Base-by-base conservation (phyloP, 1,140 invertebrate genomes). In the Microplitis mediator region DNA sequence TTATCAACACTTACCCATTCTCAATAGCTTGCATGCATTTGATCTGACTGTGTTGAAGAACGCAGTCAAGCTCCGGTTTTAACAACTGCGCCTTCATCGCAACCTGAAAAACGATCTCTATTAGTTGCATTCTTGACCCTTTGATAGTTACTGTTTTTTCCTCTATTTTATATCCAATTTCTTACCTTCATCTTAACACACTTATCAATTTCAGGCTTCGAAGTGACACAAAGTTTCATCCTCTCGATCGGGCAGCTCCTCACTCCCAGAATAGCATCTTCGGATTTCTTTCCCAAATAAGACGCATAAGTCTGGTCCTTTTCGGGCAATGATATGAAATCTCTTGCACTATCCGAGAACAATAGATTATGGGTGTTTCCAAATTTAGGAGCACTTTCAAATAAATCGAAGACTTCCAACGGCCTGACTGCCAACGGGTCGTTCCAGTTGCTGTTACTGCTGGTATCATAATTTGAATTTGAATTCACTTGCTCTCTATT, bases 161-260 rank as follows among this genome's bases (percentile, higher is more conserved):
- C 35, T 8, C 14, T 6, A 16, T 39, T 58, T 58, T 58, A 51
- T 31, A 45, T 5, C 13, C 13, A 31, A 62, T 50, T 36, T 31
- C 34, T 69, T 14, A 97, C 95, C 89, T 91, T 95, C 97, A 99
- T 98, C 85, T 94, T 94, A 39, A 94, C 86, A 84, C 97, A 99
- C 88, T 99, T 99, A 34, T 93, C 91, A 85, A 95, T 90, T 87
- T 99, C 97, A 0, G 91, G 89, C 61, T 95, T 91, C 0, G 97
- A 98, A 1, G 96, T 97, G 5, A 98, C 94, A 84, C 97, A 99
- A 4, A 98, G 79, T 0, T 90, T 93, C 87, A 97, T 95, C 23
- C 89, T 86, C 36, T 91, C 89, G 4, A 97, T 92, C 0, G 95
- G 93, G 85, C 96, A 98, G 62, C 92, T 89, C 63, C 93, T 88